phyloP scores from a whole-genome alignment of 2,888 invertebrate genomes.

The Dromius quadrimaculatus region DNA sequence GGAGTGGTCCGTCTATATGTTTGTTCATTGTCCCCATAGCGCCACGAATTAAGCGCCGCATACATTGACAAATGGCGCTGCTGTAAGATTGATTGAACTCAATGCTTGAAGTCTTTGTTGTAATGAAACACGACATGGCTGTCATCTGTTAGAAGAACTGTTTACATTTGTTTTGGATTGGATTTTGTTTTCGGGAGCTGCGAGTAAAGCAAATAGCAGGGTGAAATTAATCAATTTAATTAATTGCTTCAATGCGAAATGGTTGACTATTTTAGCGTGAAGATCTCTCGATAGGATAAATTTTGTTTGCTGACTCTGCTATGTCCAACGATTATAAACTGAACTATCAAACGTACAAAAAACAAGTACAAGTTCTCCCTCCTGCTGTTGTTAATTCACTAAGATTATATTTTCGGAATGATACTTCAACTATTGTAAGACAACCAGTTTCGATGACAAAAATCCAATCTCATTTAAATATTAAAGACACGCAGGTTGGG shows the following conservation, averaged over 20 bases:
- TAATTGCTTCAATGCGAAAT: slow-evolving; percentile 1
- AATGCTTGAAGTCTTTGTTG: slow-evolving; percentile 40
- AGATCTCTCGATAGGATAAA: slow-evolving; percentile 5
- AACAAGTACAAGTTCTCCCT: too few relatives aligned
- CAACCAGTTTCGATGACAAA: slow-evolving; percentile 16
- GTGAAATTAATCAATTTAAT: slow-evolving; percentile 4
- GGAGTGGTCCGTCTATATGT: slow-evolving; percentile 15
- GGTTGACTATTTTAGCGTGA: not conserved
- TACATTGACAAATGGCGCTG: slow-evolving; percentile 44
- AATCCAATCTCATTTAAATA: slow-evolving; percentile 25
- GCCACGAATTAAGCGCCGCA: slow-evolving; percentile 17
- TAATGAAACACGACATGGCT: slow-evolving; percentile 37
- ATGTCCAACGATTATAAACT: too few relatives aligned
- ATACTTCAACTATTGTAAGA: slow-evolving; percentile 14
- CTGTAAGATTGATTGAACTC: slow-evolving; percentile 42
- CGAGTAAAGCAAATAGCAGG: not conserved
- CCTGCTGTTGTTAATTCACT: not conserved
- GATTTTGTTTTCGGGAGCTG: slow-evolving; percentile 29
- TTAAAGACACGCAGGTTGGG: slow-evolving; percentile 7
- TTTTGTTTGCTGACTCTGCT: not conserved
- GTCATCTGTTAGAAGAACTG: slow-evolving; percentile 27
- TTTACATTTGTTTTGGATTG: slow-evolving; percentile 33
- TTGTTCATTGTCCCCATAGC: slow-evolving; percentile 30
- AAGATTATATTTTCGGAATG: not conserved
- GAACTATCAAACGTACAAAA: too few relatives aligned